These are phyloP conservation scores for Brachyrhaphis roseni DNA, from an alignment of 2,797 vertebrate species.

Conservation along the genomic window DNA sequence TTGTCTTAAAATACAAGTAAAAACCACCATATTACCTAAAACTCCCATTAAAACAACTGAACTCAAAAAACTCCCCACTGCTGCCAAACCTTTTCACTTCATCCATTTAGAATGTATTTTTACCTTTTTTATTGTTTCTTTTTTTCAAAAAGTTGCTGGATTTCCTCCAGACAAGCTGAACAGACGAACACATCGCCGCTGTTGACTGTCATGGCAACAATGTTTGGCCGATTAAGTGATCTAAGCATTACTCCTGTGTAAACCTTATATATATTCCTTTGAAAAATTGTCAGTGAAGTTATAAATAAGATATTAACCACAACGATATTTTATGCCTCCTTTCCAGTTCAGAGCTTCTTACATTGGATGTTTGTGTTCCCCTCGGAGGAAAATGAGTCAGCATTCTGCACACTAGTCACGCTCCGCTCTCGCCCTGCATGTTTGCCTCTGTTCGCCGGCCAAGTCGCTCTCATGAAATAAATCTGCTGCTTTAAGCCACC, in stretches of 20 bases:
- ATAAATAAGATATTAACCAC: constrained; percentile 31
- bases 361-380: constrained; percentile 34
- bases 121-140: background rate
- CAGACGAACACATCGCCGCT: background rate
- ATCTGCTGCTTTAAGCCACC: constrained; percentile 23
- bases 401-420: constrained; percentile 33
- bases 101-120: background rate
- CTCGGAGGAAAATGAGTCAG: constrained; percentile 49
- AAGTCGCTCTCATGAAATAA: constrained; percentile 39
- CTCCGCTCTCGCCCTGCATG: constrained; percentile 29
- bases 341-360: background rate
- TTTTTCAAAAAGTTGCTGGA: background rate
- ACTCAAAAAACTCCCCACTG: background rate
- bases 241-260: background rate
- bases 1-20: background rate
- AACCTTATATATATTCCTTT: constrained; percentile 13
- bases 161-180: background rate
- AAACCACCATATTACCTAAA: background rate
- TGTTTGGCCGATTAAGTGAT: constrained; percentile 10
- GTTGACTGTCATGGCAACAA: constrained; percentile 1
- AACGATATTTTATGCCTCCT: constrained; percentile 25
- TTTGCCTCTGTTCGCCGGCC: constrained; percentile 38
- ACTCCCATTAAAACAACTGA: background rate
- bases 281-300: constrained; percentile 8
- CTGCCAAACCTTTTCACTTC: background rate